Evolutionary conservation across 2,113 vertebrate genomes (phyloP).

Genomic region (Syngnathus scovelli): DNA sequence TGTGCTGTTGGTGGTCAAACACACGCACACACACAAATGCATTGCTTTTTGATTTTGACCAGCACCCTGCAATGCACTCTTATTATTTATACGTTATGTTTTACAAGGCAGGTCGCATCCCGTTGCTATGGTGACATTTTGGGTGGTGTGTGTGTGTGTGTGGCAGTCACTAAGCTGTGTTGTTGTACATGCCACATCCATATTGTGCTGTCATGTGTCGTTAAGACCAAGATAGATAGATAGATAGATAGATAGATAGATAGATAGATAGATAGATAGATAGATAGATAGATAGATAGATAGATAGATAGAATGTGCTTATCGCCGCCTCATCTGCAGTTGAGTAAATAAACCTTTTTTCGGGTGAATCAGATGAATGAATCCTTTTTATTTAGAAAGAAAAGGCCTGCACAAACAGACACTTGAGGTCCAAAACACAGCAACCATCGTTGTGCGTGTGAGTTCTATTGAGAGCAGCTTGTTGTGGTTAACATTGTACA

Average conservation of each 20-base stretch:
- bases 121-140: constrained; percentile 74
- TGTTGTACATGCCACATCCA: background rate
- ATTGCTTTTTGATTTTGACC: background rate
- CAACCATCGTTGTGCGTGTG: background rate
- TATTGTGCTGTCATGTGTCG: background rate
- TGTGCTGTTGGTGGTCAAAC: constrained; percentile 13
- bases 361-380: background rate
- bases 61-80: constrained; percentile 8
- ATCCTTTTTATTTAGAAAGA: background rate
- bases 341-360: background rate
- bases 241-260: background rate
- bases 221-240: background rate
- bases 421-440: background rate
- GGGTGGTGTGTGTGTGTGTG: too few species aligned
- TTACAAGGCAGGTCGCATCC: constrained; percentile 52
- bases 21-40: background rate
- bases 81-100: background rate
- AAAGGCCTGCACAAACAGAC: background rate
- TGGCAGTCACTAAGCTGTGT: background rate
- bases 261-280: constrained; percentile 1
- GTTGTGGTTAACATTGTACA: constrained; percentile 26
- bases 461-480: constrained; percentile 28
- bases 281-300: background rate
- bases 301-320: background rate
- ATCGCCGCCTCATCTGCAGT: background rate